Base-by-base conservation (phyloP, 64 coral and sea anemone genomes). In the Orbicella faveolata region DNA sequence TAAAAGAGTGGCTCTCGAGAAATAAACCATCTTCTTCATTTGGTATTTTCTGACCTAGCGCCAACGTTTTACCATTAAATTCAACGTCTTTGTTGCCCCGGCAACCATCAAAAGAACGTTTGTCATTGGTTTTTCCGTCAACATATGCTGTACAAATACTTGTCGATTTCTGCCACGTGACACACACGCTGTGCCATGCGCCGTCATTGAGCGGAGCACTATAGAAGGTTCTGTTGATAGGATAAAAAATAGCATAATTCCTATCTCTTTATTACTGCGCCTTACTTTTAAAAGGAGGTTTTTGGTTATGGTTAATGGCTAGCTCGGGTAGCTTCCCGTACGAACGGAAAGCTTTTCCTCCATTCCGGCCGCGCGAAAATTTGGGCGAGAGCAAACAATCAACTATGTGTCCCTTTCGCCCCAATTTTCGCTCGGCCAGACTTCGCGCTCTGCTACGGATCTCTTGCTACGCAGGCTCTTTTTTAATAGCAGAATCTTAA, bases 81-180 rank as follows among this genome's bases (percentile, higher is more conserved):
- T 79, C 10, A 13, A 59, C 7, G 51, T 55, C 23, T 61, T 54
- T 79, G 6, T 59, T 30, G 19, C 23, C 52, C 6, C 21, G 16
- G 23, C 39, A 30, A 25, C 10, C 10, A 13, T 23, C 52, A 70
- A 70, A 70, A 16, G 51, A 57, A 26, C 77, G 77, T 55, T 23
- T 54, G 51, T 14, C 19, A 4, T 79, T 79, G 14, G 77, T 79
- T 79, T 79, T 79, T 59, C 77, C 77, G 52, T 79, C 77, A 9
- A 79, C 52, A 52, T 79, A 79, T 8, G 52, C 77, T 57, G 77
- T 25, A 52, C 77, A 79, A 14, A 4, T 59, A 33, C 77, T 23
- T 1, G 6, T 25, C 2, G 52, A n/a, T n/a, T 12, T 26, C 23
- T 12, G 8, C 77, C 77, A 79, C 9, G 77, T 79, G 77, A 79